These are phyloP conservation scores for Microctonus brassicae DNA, from an alignment of 2,888 invertebrate species.

Conservation along the genomic window DNA sequence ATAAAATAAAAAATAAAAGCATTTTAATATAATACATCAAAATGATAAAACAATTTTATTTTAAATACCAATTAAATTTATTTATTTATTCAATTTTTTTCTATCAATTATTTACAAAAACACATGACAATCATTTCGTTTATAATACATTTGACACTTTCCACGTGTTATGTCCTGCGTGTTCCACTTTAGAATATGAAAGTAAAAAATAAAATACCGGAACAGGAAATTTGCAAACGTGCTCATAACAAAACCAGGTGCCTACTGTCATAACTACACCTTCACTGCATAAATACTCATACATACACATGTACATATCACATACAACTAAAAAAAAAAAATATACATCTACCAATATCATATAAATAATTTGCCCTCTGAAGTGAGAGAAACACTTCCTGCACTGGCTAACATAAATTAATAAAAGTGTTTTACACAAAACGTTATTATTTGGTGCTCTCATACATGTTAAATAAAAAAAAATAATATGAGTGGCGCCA, in stretches of 20 bases:
- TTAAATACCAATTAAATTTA: too few species aligned
- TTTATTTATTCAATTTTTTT: too few species aligned
- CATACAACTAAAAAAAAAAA: too few species aligned
- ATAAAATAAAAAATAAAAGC: not conserved
- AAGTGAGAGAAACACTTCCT: not conserved
- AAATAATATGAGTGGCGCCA: not conserved
- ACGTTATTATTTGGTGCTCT: not conserved
- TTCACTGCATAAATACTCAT: too few species aligned
- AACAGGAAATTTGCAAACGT: slow-evolving; percentile 54
- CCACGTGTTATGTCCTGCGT: not conserved
- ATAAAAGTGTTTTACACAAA: not conserved
- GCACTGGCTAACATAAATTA: not conserved
- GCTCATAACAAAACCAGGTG: slow-evolving; percentile 45
- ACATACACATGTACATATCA: too few species aligned
- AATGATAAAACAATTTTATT: not conserved
- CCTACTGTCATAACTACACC: too few species aligned
- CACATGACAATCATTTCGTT: not conserved
- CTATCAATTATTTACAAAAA: not conserved
- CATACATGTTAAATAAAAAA: not conserved
- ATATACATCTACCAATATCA: too few species aligned
- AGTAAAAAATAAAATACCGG: slow-evolving; percentile 41
- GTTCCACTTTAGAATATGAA: not conserved
- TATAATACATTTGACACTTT: not conserved
- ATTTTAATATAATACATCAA: not conserved
- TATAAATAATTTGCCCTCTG: not conserved